Evolutionary conservation across 2,113 vertebrate genomes (phyloP), one percentile per base, ranked within the genome.

Genomic region (Amphiprion ocellaris): DNA sequence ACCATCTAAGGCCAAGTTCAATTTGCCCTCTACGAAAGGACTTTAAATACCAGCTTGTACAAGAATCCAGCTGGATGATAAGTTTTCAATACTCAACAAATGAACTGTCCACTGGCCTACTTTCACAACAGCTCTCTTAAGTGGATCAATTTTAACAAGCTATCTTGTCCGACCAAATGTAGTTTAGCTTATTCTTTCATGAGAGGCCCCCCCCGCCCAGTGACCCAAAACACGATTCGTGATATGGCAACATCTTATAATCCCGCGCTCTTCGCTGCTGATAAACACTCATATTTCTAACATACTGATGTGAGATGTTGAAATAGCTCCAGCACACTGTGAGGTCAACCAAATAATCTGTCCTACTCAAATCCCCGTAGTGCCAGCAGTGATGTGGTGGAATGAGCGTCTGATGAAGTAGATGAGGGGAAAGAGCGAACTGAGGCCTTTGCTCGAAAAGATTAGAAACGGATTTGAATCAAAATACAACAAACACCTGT

Each of bases 271-370:
- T 39, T 66, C 70, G 19, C 55, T 64, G 67, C 77, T 68, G 77
- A 72, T 72, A 26, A 76, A 69, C 65, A 28, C 54, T 84, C 60
- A 16, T 69, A 61, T 58, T 82, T 47, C 54, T 50, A 62, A 71
- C 69, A 54, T n/a, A 23, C 63, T 71, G 80, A 85, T 73, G 77
- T 26, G 74, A 79, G 62, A 59, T 21, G 69, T 5, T 77, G 66
- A 82, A 74, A 71, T 56, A 49, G 74, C 69, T 66, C 54, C 62
- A 75, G 63, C 64, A 46, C 69, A 77, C 3, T 64, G 63, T 49
- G 61, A 86, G 74, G 74, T 88, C 84, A 88, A 82, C 68, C 83
- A 85, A 81, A 83, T 86, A 86, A 89, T 87, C 84, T 67, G 85
- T 75, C 56, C 49, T 2, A 67, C 79, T 86, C 66, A 81, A 70